Evolutionary conservation across 2,113 vertebrate genomes (phyloP).

Genomic region (Lagopus muta): DNA sequence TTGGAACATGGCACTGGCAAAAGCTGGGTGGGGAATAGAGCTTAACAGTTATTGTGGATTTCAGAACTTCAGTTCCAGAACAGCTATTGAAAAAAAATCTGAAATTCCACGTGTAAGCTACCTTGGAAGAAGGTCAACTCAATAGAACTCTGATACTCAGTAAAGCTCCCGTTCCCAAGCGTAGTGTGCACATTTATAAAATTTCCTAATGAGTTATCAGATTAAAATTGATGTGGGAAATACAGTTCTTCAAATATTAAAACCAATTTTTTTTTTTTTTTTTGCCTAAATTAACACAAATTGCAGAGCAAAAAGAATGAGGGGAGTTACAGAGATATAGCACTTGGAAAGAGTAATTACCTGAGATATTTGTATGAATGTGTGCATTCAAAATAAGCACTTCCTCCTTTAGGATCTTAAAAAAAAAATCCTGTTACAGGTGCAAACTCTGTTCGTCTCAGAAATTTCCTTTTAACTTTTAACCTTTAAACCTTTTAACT

Average conservation of each 20-base stretch:
- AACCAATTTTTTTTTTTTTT: neutral
- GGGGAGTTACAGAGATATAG: neutral
- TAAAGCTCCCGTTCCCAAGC: neutral
- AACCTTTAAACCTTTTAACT: neutral
- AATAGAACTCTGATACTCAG: neutral
- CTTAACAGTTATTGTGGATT: neutral
- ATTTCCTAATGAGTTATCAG: neutral
- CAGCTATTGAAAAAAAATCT: neutral
- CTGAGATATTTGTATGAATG: neutral
- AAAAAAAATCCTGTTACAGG: neutral
- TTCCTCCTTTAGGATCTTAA: neutral
- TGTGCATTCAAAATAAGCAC: constrained; percentile 22
- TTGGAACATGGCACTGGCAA: neutral
- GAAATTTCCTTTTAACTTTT: neutral
- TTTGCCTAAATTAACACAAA: neutral
- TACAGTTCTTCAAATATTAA: neutral
- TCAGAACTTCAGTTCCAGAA: neutral
- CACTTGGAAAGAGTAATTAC: neutral
- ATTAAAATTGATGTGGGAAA: neutral
- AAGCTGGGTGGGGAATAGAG: neutral
- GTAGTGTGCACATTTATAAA: neutral
- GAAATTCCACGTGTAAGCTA: neutral
- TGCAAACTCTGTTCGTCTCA: neutral
- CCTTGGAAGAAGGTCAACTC: neutral
- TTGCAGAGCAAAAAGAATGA: neutral